Evolutionary conservation across 1,140 invertebrate genomes (phyloP), one percentile per base, ranked within the genome.

Genomic region (Euwallacea fornicatus): DNA sequence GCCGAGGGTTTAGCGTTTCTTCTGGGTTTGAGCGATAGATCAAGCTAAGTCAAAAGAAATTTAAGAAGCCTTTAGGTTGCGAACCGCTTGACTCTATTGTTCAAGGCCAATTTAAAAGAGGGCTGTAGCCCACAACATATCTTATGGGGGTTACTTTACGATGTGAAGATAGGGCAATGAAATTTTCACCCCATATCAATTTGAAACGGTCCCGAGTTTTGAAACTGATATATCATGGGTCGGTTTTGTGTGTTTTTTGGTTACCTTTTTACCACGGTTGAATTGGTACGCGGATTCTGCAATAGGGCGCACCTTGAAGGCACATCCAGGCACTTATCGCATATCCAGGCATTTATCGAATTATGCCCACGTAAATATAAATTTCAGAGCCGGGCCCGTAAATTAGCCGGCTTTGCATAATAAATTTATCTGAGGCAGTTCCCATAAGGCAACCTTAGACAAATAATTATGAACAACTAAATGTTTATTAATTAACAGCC

Each of bases 151-250:
- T 69, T 62, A 69, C 64, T 75, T 75, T 75, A 75, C 74, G 74
- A 75, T 71, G 74, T 75, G 74, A 71, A 70, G 70, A 75, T 72
- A 75, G 71, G 42, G 67, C 70, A 75, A 75, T 75, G 71, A 75
- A 75, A 75, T 75, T 75, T 75, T 75, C 74, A 75, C 74, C 74
- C 74, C 53, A 75, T 75, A 73, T 75, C 71, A 75, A 75, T 75
- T 75, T 71, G 71, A 67, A 54, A 71, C 66, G 72, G 47, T 70
- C 46, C 42, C 54, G 43, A 58, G 42, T 69, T 69, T 55, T 61
- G 44, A 33, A 55, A 50, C 41, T 74, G 72, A 70, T 71, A 61
- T 74, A 74, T 74, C 59, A 50, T 44, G 44, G 64, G 46, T 59
- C 50, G 13, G 16, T n/a, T n/a, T 56, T 56, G 16, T 15, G 16